Base-by-base conservation (phyloP, 2,113 vertebrate species). In the Fregata magnificens region DNA sequence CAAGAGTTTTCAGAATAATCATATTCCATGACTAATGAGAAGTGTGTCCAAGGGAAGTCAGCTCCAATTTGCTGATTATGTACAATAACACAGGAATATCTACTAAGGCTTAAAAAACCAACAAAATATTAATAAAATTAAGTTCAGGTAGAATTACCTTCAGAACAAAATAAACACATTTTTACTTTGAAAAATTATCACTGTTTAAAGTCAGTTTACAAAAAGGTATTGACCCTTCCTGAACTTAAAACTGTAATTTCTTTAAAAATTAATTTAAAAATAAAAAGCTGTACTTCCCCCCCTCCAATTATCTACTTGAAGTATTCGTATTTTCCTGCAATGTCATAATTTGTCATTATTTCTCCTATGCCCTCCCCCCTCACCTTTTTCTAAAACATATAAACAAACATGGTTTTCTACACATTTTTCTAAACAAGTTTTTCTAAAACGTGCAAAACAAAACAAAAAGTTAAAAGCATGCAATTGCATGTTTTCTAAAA, bases 1-100 rank as follows among this genome's bases (percentile, higher is more conserved):
- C 98, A 98, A 12, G 99, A 99, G 42, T 98, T 98, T 92, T 98
- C 98, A 53, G 97, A 97, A 65, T 97, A 98, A 95, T 99, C 98
- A 56, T 99, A 99, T 96, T 99, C 99, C 74, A 99, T 92, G 80
- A 99, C 98, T 80, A 99, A 91, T 47, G 98, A 99, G 97, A 99
- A 99, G 62, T 95, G 82, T 63, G 83, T 93, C 99, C 99, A 99
- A 28, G 99, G 99, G 79, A 99, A 99, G 97, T 99, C 98, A 9
- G 98, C 94, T 63, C 98, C 98, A 59, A 99, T 98, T 62, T 99
- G 97, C 73, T 98, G 98, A 96, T 98, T 98, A 80, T 97, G 98
- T 95, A 99, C 93, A 92, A 99, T 52, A 74, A 98, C 18, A 88
- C 99, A 99, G 89, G 98, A 97, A 79, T 95, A 98, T 63, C 86